Conservation (phyloP, 2,888 invertebrate species). For the Cyaniris semiargus region DNA sequence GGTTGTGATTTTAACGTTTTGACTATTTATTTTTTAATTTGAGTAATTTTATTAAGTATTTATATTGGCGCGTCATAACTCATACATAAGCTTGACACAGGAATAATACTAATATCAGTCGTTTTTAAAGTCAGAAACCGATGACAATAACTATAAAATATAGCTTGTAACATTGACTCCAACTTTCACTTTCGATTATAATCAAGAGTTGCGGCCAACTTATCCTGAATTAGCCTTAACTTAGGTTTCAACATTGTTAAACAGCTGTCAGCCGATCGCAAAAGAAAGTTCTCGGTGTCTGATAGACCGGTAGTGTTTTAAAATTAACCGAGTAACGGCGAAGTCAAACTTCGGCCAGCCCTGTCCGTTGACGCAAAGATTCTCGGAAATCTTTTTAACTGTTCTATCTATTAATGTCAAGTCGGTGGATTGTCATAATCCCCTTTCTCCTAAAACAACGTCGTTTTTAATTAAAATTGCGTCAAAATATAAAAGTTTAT, state of each 20-base stretch:
- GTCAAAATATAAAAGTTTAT: conserved; percentile 60
- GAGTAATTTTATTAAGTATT: too few relatives aligned
- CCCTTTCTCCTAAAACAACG: conserved; percentile 59
- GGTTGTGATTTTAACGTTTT: too few relatives aligned
- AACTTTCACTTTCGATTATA: neutral
- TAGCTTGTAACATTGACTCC: neutral
- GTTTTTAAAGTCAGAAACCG: neutral
- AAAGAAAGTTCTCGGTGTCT: conserved; percentile 12
- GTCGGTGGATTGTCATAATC: conserved; percentile 63
- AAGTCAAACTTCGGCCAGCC: conserved; percentile 47
- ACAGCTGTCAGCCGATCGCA: conserved; percentile 8
- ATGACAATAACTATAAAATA: neutral
- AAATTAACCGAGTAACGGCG: neutral
- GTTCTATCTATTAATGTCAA: conserved; percentile 52
- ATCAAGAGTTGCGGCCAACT: neutral
- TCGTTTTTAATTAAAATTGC: conserved; percentile 65
- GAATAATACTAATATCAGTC: too few relatives aligned
- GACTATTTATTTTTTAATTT: too few relatives aligned
- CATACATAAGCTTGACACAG: too few relatives aligned
- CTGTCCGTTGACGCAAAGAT: conserved; percentile 52
- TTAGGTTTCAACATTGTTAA: neutral
- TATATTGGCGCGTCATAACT: too few relatives aligned
- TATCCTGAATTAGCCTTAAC: neutral
- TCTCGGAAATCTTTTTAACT: conserved; percentile 56
- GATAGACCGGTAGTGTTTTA: conserved; percentile 3